phyloP scores from a whole-genome alignment of 2,797 vertebrate species.

The Cossypha heuglini region DNA sequence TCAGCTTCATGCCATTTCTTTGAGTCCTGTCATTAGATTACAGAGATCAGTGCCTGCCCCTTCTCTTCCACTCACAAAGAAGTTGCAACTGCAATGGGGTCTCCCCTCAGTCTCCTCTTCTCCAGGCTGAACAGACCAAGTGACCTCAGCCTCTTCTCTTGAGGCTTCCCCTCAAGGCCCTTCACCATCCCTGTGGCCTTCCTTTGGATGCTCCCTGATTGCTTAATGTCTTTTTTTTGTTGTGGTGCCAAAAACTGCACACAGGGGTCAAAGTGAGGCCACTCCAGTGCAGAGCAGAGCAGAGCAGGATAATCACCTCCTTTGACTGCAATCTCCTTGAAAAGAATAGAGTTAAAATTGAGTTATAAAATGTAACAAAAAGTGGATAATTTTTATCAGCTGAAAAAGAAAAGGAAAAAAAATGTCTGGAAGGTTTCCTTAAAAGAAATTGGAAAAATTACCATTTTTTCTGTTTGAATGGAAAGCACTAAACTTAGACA shows the following conservation, averaged over 20 bases:
- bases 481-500: background rate
- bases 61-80: background rate
- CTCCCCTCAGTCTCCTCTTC: background rate
- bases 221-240: background rate
- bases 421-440: background rate
- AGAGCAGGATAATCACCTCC: background rate
- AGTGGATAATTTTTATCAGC: background rate
- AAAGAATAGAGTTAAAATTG: background rate
- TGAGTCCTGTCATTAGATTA: background rate
- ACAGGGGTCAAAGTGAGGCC: background rate
- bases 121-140: background rate
- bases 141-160: background rate
- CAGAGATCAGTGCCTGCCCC: background rate
- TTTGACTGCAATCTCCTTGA: background rate
- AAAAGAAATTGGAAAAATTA: background rate
- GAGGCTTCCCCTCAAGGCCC: background rate
- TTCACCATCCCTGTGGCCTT: background rate
- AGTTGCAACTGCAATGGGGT: background rate
- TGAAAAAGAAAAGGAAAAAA: background rate
- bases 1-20: background rate
- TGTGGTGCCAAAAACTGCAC: background rate
- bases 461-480: background rate
- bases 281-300: background rate
- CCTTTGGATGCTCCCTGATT: background rate
- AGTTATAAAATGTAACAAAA: background rate